Evolutionary conservation across 2,113 vertebrate genomes (phyloP).

Genomic region (Seriola quinqueradiata): DNA sequence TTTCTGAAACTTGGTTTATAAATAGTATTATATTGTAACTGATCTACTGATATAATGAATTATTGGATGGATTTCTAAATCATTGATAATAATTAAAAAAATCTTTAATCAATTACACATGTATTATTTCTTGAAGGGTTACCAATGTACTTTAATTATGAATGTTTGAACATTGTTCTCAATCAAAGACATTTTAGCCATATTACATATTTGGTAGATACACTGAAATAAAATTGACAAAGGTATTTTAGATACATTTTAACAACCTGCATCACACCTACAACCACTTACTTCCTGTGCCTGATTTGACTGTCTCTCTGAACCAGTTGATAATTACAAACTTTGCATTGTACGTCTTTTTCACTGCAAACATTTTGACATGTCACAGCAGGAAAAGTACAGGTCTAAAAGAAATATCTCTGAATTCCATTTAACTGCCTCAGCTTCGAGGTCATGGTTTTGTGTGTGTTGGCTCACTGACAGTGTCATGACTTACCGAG

Average conservation of each 20-base stretch:
- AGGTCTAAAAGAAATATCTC: not conserved
- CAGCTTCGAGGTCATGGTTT: not conserved
- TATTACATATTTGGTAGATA: not conserved
- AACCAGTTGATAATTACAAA: not conserved
- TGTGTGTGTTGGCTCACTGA: not conserved
- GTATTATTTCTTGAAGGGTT: too few species aligned
- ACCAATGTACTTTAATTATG: too few species aligned
- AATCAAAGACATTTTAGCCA: not conserved
- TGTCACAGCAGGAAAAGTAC: not conserved
- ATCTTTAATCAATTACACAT: too few species aligned
- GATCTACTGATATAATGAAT: too few species aligned
- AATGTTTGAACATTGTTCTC: not conserved
- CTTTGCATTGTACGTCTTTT: conserved; percentile 1
- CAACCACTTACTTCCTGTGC: not conserved
- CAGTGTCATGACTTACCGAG: not conserved
- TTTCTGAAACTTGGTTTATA: not conserved
- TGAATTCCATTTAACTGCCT: not conserved
- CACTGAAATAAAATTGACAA: not conserved
- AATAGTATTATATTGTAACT: not conserved
- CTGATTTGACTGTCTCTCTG: conserved; percentile 16
- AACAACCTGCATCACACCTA: not conserved
- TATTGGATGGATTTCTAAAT: too few species aligned
- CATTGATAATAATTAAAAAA: too few species aligned
- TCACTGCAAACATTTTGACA: not conserved
- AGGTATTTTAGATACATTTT: not conserved